phyloP scores from a whole-genome alignment of 2,797 vertebrate genomes.

The Gorsachius magnificus region DNA sequence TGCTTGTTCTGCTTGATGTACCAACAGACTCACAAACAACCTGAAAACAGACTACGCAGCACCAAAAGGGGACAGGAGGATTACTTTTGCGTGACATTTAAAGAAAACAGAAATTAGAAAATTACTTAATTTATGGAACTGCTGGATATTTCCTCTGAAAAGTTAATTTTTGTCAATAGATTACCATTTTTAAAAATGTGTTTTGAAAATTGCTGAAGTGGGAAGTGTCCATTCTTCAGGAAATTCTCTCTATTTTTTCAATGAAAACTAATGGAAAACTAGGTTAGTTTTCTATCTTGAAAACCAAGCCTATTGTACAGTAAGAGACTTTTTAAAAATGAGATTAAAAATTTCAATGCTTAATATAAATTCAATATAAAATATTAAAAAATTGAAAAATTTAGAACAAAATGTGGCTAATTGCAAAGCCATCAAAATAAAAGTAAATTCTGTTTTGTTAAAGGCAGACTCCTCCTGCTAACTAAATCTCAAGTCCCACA shows the following conservation, averaged over 20 bases:
- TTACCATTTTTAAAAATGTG: not conserved
- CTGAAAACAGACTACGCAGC: not conserved
- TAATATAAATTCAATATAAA: not conserved
- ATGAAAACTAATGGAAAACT: not conserved
- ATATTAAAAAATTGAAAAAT: not conserved
- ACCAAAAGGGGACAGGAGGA: not conserved
- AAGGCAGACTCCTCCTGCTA: not conserved
- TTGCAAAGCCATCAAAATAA: not conserved
- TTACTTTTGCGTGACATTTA: conserved; percentile 14
- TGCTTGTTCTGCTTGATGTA: not conserved
- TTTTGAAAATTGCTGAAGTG: not conserved
- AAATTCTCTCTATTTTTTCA: not conserved
- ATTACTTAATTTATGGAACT: not conserved
- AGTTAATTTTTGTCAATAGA: not conserved
- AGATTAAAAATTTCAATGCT: not conserved
- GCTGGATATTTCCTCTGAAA: not conserved
- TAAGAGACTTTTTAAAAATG: not conserved
- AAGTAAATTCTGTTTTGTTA: not conserved
- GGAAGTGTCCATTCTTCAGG: not conserved
- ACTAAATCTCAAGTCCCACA: not conserved
- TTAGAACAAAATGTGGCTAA: not conserved
- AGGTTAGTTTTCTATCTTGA: not conserved
- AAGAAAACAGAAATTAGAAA: not conserved
- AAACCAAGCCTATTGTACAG: not conserved
- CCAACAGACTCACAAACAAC: not conserved